Base-by-base conservation (phyloP, 1,140 invertebrate species). In the Meloidogyne hapla region DNA sequence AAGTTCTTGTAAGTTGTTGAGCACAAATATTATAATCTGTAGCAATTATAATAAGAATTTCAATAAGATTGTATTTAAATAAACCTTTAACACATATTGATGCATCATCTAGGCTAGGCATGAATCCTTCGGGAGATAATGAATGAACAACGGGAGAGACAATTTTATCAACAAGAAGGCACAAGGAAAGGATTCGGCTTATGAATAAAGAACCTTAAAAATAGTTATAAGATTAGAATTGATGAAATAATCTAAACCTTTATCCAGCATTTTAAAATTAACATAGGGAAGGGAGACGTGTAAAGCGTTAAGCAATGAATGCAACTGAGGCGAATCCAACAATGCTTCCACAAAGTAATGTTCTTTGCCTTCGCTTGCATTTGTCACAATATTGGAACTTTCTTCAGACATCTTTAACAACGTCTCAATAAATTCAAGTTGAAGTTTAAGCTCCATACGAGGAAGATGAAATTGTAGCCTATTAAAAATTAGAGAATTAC, bases 1-100 rank as follows among this genome's bases (percentile, higher is more conserved):
- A 84, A 71, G 76, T 74, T 8, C 80, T 77, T 0, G 82, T 71
- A 8, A 85, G 40, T 33, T 74, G 71, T 61, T 85, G 83, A 9
- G 75, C 72, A 23, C 13, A 45, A 13, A n/a, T 12, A 66, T 48
- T 66, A 21, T 63, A 38, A 56, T n/a, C 33, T 42, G 12, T 64
- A 23, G 2, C 23, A 9, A 78, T 67, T 4, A 1, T 75, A 75
- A 48, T 1, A 33, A 74, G 23, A 75, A n/a, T n/a, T n/a, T n/a
- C n/a, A n/a, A n/a, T n/a, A n/a, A n/a, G n/a, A n/a, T n/a, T n/a
- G n/a, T n/a, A n/a, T 6, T 1, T 70, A n/a, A 73, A 38, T 26
- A 75, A 76, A 38, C 15, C 15, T 61, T 66, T 13, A 25, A 28
- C 64, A 66, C 64, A 66, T 66, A 66, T 1, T 5, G 64, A 66